Conservation (phyloP, 1,140 invertebrate genomes). For the Zaprionus ghesquierei region DNA sequence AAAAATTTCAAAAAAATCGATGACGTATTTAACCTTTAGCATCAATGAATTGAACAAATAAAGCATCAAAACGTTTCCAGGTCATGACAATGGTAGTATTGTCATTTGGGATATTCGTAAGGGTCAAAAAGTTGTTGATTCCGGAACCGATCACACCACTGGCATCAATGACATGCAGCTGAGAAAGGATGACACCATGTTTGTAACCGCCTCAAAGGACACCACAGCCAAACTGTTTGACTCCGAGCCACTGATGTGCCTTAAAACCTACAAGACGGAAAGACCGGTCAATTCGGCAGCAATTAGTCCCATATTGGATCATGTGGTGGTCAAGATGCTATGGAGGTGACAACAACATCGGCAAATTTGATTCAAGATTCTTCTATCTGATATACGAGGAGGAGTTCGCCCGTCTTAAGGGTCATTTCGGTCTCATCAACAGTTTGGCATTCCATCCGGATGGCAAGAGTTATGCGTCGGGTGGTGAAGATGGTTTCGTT, state of each 20-base stretch:
- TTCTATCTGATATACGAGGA: conserved; percentile 99
- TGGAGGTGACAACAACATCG: conserved; percentile 99
- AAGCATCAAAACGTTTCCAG: conserved; percentile 17
- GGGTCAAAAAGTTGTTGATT: conserved; percentile 90
- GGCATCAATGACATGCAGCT: conserved; percentile 98
- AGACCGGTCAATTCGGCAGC: conserved; percentile 98
- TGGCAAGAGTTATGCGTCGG: conserved; percentile 97
- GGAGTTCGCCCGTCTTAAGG: conserved; percentile 98
- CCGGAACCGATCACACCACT: conserved; percentile 90
- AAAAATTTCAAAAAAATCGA: too few relatives aligned
- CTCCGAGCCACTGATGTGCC: conserved; percentile 89
- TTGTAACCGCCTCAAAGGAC: conserved; percentile 98
- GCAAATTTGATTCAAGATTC: conserved; percentile 99
- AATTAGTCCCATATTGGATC: conserved; percentile 96
- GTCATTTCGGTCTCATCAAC: conserved; percentile 99
- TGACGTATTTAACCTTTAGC: too few relatives aligned
- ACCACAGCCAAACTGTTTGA: conserved; percentile 97
- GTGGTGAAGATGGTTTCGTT: conserved; percentile 99
- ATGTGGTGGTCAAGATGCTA: conserved; percentile 99
- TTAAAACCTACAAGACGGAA: conserved; percentile 98
- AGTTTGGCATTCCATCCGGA: conserved; percentile 99
- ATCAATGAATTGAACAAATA: background rate
- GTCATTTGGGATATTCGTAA: conserved; percentile 95
- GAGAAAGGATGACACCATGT: conserved; percentile 96
- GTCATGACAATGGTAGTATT: conserved; percentile 96